Percentiles rank a stretch among this genome's conserved stretches.
Evolutionary conservation across 2,797 vertebrate genomes (phyloP).

Genomic region (Glossophaga mutica): DNA sequence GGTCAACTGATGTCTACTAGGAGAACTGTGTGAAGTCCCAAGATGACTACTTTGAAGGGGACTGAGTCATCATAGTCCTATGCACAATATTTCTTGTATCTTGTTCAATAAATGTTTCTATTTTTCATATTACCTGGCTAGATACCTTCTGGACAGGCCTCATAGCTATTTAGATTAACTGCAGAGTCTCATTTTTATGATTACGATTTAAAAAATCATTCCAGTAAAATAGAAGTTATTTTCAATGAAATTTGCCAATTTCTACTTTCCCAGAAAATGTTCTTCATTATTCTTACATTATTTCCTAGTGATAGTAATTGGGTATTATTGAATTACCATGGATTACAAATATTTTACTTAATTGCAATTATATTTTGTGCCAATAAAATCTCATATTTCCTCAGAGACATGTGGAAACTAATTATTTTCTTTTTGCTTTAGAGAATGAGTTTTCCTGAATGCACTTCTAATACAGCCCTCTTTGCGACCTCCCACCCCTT

Average conservation of each 20-base stretch:
- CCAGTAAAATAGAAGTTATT: not conserved
- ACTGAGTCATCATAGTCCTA: not conserved
- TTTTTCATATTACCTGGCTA: not conserved
- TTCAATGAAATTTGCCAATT: not conserved
- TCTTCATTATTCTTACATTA: not conserved
- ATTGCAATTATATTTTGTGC: not conserved
- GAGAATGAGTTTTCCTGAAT: not conserved
- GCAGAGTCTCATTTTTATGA: not conserved
- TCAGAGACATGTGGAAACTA: not conserved
- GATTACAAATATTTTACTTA: slow-evolving; percentile 15
- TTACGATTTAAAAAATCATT: not conserved
- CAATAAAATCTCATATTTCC: not conserved
- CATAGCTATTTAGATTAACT: not conserved
- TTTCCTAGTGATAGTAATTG: not conserved
- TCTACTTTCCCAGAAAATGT: not conserved
- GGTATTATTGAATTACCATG: not conserved
- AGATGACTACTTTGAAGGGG: not conserved
- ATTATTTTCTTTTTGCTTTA: not conserved
- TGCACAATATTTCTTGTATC: not conserved
- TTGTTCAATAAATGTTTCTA: not conserved
- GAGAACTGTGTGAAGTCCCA: not conserved
- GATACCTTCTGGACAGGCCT: no score
- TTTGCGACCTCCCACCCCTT: not conserved
- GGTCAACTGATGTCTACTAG: not conserved
- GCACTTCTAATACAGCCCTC: not conserved